Base-by-base conservation (phyloP, 2,888 invertebrate species). In the Lypha dubia region DNA sequence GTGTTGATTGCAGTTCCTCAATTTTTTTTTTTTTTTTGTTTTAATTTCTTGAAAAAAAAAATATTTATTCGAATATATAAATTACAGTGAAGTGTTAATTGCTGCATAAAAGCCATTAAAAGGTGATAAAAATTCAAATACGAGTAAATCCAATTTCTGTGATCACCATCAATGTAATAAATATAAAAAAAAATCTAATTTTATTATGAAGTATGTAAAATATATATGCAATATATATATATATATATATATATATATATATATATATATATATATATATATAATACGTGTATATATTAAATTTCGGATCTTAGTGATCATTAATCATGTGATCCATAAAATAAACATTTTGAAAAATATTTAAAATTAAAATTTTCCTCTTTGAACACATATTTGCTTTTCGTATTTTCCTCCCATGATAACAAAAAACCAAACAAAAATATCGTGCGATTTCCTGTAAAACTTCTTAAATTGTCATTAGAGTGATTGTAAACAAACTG, bases 21-120 rank as follows among this genome's bases (percentile, higher is more conserved):
- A n/a, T n/a, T n/a, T 22, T 13, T 8, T 56, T 60, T 32, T 41
- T 13, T 24, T 56, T 28, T 7, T 56, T 1, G n/a, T 6, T n/a
- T 28, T 32, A 46, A 51, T 44, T 41, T n/a, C 35, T 53, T 70
- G 11, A 24, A 20, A 15, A 20, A 15, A 11, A 67, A 32, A 51
- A 38, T 51, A 51, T 68, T 68, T 68, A 49, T 51, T 15, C 51
- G 35, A 49, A 28, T 17, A 49, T 32, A 9, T 28, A 32, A 49
- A 32, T 49, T 65, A n/a, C 24, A 28, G 13, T 32, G 13, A 32
- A 68, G 38, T 63, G 63, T 63, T 63, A 44, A 44, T 28, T 63
- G 41, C n/a, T 51, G 4, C 56, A n/a, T 5, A 8, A 1, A 8
- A 24, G 53, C 53, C 9, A 28, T 56, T n/a, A 28, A 28, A 28